Evolutionary conservation across 2,797 vertebrate genomes (phyloP).

Genomic region (Gambelia wislizenii): DNA sequence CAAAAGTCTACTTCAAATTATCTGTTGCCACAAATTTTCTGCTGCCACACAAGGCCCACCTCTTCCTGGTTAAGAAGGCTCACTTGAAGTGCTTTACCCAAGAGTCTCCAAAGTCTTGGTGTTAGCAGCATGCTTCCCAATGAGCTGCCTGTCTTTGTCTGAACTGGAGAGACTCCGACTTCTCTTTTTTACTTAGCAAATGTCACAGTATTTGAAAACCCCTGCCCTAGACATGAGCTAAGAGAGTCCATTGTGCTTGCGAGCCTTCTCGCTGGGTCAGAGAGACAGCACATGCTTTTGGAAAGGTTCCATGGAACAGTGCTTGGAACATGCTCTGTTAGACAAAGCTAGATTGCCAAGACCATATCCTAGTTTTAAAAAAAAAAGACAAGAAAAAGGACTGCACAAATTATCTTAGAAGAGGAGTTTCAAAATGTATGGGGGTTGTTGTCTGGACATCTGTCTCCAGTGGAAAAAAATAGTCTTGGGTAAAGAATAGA

Average conservation of each 20-base stretch:
- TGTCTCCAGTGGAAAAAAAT: not conserved
- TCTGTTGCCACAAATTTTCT: not conserved
- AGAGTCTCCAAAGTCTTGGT: not conserved
- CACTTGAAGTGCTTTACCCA: not conserved
- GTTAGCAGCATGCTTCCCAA: no score
- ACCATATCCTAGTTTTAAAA: not conserved
- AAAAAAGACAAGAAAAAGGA: not conserved
- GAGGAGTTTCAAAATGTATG: constrained; percentile 17
- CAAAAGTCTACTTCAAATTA: not conserved
- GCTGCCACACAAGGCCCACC: no score
- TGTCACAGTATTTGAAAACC: not conserved
- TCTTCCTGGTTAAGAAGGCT: not conserved
- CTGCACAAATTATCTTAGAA: not conserved
- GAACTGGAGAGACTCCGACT: not conserved
- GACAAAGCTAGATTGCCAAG: constrained; percentile 2
- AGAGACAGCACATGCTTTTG: not conserved
- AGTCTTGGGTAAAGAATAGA: not conserved
- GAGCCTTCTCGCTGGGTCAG: not conserved
- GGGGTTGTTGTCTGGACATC: not conserved
- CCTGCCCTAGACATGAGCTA: not conserved
- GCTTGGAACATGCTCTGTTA: constrained; percentile 23
- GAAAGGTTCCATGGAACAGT: constrained; percentile 16
- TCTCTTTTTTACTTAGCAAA: constrained; percentile 11
- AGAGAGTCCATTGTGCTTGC: constrained; percentile 3
- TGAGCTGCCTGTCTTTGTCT: not conserved